A percentile compares a stretch with the other conserved stretches of the same genome.
Evolutionary conservation across 2,113 vertebrate genomes (phyloP).

Genomic region (Prochilodus magdalenae): DNA sequence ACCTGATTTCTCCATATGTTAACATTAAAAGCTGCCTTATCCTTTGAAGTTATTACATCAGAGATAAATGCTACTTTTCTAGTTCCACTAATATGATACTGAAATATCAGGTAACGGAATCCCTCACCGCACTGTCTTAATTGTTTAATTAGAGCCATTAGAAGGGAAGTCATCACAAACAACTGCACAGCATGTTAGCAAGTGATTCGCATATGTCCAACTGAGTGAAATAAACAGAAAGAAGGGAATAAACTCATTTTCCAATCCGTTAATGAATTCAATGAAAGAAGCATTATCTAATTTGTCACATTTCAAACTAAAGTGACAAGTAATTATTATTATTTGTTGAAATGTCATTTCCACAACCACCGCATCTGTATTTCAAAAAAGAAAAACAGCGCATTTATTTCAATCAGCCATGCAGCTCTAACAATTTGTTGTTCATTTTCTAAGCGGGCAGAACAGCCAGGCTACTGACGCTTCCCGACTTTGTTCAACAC

Average conservation of each 20-base stretch:
- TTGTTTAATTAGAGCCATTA: conserved; percentile 16
- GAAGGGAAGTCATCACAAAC: conserved; percentile 5
- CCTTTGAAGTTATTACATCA: too few species aligned
- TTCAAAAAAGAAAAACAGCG: conserved; percentile 42
- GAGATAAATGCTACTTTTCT: too few species aligned
- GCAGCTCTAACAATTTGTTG: conserved; percentile 11
- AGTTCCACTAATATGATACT: too few species aligned
- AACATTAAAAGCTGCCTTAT: too few species aligned
- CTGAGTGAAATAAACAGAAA: conserved; percentile 54
- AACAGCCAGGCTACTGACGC: conserved; percentile 5
- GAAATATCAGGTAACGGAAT: too few species aligned
- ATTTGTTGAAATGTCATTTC: conserved; percentile 75
- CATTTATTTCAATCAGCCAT: conserved; percentile 45
- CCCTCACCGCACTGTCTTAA: too few species aligned
- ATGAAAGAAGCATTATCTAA: conserved; percentile 75
- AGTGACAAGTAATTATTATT: conserved; percentile 75
- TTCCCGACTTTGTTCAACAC: conserved; percentile 32
- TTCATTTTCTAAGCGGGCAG: conserved; percentile 22
- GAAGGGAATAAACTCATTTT: conserved; percentile 67
- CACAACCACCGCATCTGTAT: conserved; percentile 50
- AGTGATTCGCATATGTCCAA: conserved; percentile 53
- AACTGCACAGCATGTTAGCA: background rate
- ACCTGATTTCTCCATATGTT: too few species aligned
- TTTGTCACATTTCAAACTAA: conserved; percentile 75
- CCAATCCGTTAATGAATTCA: conserved; percentile 75